Conservation (phyloP, 2,888 invertebrate genomes). For the Drosophila anomalipes region DNA sequence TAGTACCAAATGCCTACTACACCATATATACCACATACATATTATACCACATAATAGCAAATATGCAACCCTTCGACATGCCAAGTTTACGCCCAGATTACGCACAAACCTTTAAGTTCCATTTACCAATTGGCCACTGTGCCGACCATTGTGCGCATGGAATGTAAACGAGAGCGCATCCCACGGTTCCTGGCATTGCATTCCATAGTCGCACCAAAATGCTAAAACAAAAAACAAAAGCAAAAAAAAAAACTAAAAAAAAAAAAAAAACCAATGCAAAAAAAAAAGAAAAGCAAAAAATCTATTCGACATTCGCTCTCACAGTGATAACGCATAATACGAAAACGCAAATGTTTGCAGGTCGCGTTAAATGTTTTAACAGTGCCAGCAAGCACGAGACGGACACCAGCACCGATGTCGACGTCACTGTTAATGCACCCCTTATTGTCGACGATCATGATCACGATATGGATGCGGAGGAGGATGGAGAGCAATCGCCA, state of each 20-base stretch:
- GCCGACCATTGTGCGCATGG: slow-evolving; percentile 68
- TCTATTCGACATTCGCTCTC: slow-evolving; percentile 52
- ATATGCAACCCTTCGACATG: slow-evolving; percentile 46
- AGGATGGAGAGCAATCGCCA: slow-evolving; percentile 18
- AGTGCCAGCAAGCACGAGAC: slow-evolving; percentile 65
- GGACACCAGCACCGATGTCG: slow-evolving; percentile 49
- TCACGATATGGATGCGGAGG: slow-evolving; percentile 59
- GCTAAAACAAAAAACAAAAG: slow-evolving; percentile 20
- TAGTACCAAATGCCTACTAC: slow-evolving; percentile 32
- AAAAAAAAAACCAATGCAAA: slow-evolving; percentile 13
- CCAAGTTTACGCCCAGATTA: slow-evolving; percentile 26
- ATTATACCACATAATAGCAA: slow-evolving; percentile 27
- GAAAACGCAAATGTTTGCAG: slow-evolving; percentile 84
- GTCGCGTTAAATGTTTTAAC: slow-evolving; percentile 80
- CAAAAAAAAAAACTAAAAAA: slow-evolving; percentile 15
- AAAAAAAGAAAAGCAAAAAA: slow-evolving; percentile 16
- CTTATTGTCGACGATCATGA: slow-evolving; percentile 44
- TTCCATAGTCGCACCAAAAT: slow-evolving; percentile 40
- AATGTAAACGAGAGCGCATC: slow-evolving; percentile 63
- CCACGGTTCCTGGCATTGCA: slow-evolving; percentile 37
- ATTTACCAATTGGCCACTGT: slow-evolving; percentile 55
- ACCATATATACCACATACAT: slow-evolving; percentile 24
- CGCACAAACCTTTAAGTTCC: slow-evolving; percentile 46
- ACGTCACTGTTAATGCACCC: slow-evolving; percentile 42
- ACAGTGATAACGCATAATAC: slow-evolving; percentile 82